Evolutionary conservation across 1,140 invertebrate species (phyloP), one percentile per base, ranked within the genome.

Genomic region (Manduca sexta): DNA sequence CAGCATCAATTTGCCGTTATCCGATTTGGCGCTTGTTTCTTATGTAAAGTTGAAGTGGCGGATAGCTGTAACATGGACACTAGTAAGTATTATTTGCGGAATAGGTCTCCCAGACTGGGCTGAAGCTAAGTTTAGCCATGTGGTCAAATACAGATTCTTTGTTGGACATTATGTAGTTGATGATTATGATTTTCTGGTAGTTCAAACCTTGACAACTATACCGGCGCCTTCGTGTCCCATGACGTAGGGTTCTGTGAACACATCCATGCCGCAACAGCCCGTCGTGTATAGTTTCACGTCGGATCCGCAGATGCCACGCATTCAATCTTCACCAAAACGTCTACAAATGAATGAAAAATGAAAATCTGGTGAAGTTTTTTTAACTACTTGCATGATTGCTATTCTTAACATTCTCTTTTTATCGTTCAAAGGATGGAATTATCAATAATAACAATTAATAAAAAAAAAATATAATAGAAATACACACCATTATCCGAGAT

Each of bases 221-320:
- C 94, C 96, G 11, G 94, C 90, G 1, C 94, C 90, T 84, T 97
- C 96, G 73, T 97, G 95, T 0, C 95, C 95, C 45, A 97, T 91
- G 26, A 97, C 89, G 91, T 97, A 95, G 0, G 95, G 95, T 52
- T 91, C 81, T 15, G 89, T 88, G 0, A 97, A 84, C n/a, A 94
- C 84, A 60, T 95, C 97, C 45, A 92, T 85, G 0, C 93, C 95
- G 69, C 97, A 97, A 29, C 88, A 74, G 3, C 97, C 97, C 47
- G 93, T 71, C 0, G 89, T 89, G 69, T 95, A 91, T 75, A 97
- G 95, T 74, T 97, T 95, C 6, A 98, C 93, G 82, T 98, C 97
- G 0, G 96, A 97, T 0, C 97, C 97, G 79, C 97, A 99, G 52
- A 99, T 98, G 21, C 97, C 26, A 98, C 95, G 53, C 92, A 92